Base-by-base conservation (phyloP, 2,797 vertebrate species). In the Acanthis flammea region DNA sequence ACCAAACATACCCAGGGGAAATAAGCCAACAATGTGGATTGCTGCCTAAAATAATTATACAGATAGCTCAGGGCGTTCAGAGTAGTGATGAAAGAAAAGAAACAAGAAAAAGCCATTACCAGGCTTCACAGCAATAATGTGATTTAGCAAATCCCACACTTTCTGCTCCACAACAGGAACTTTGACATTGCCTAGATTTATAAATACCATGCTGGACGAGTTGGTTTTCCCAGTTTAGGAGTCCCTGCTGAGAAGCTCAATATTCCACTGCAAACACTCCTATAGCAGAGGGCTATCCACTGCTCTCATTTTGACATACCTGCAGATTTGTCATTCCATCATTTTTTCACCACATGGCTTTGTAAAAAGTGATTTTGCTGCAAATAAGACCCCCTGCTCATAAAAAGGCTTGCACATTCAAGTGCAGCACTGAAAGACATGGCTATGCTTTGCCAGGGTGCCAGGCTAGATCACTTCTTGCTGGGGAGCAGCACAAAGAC, bases 11-110 rank as follows among this genome's bases (percentile, higher is more conserved):
- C 51, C 57, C 77, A 41, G 25, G 55, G 83, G 80, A 95, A 95
- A 94, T 93, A 93, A 92, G 65, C 42, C 51, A 81, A 83, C 78
- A 74, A 61, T 30, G 61, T 23, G 61, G 42, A 71, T 51, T 77
- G 67, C 88, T 93, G 92, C 83, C 90, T 76, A 65, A 92, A 95
- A 88, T 72, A 80, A 87, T 70, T 79, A 76, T 9, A 87, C 33
- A 73, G 83, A 74, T 63, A 95, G 74, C 81, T 94, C 51, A 45
- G 41, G 37, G 81, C 39, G 0, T 77, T 94, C 53, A 54, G 42
- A 4, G 2, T 51, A 62, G 61, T 11, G 37, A 74, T n/a, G 30
- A 77, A 77, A 83, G 75, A 57, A 88, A 81, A 50, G 71, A 90
- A 87, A 67, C 50, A 57, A 75, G 77, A 81, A 76, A 53, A 58